Evolutionary conservation across 2,888 invertebrate genomes (phyloP).

Genomic region (Mesorhabditis sp.): DNA sequence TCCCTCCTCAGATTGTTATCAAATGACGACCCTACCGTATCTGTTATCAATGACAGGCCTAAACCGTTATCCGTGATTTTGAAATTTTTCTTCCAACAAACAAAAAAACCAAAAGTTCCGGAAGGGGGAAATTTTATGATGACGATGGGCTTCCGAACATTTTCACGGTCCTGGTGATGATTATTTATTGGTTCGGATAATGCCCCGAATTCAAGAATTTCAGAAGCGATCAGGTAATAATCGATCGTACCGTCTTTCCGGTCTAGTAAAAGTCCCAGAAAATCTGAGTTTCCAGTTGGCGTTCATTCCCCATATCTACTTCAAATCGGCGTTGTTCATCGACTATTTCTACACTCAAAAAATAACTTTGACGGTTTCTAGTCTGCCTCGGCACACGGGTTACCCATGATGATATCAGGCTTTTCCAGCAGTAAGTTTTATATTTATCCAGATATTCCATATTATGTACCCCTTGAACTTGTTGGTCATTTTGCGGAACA

Average conservation of each 20-base stretch:
- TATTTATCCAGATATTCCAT: not conserved
- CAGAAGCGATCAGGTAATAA: not conserved
- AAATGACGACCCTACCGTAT: not conserved
- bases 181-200: not conserved
- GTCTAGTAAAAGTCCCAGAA: not conserved
- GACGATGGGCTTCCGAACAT: not conserved
- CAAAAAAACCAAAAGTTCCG: not conserved
- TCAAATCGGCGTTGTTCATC: not conserved
- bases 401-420: not conserved
- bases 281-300: not conserved
- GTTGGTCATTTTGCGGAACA: not conserved
- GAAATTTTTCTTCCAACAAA: not conserved
- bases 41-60: not conserved
- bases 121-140: not conserved
- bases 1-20: not conserved
- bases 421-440: not conserved
- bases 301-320: not conserved
- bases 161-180: not conserved
- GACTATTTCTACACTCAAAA: not conserved
- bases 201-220: not conserved
- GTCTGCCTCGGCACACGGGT: conserved; percentile 5
- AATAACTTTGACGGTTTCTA: conserved; percentile 2
- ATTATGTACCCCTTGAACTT: not conserved
- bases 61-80: not conserved
- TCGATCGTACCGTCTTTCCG: not conserved